These are phyloP conservation scores for Nymphicus hollandicus DNA, from an alignment of 2,113 vertebrate species.

Conservation along the genomic window DNA sequence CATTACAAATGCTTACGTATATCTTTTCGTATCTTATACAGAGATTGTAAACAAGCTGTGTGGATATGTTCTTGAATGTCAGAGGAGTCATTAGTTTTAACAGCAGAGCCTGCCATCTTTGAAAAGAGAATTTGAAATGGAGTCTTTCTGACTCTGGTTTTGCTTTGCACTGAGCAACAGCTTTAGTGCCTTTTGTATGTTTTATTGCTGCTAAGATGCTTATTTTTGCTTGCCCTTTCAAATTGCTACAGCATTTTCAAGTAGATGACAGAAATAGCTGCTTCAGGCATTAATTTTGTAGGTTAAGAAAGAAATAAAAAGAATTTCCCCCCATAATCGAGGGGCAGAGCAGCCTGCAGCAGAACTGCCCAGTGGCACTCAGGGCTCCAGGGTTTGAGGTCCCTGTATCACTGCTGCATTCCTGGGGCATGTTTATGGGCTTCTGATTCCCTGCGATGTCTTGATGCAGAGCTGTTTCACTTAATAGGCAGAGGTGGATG, in stretches of 20 bases:
- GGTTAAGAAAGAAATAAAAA: not conserved
- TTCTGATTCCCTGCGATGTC: not conserved
- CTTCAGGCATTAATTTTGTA: not conserved
- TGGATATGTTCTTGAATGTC: not conserved
- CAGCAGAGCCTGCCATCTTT: not conserved
- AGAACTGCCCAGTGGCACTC: accelerated
- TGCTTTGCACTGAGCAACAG: not conserved
- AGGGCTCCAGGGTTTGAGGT: not conserved
- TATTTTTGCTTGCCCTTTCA: not conserved
- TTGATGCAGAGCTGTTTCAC: not conserved
- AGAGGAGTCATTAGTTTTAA: not conserved
- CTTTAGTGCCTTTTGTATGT: not conserved
- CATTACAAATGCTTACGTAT: not conserved
- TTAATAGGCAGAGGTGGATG: not conserved
- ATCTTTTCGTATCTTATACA: not conserved
- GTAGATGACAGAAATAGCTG: not conserved
- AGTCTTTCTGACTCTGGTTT: not conserved
- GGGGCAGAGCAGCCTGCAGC: not conserved
- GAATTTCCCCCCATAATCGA: too few relatives aligned
- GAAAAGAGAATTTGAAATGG: not conserved
- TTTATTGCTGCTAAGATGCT: not conserved
- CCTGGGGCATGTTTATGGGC: not conserved
- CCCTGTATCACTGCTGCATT: accelerated
- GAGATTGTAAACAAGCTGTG: not conserved
- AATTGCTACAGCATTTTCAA: not conserved